Conservation (phyloP, 2,797 vertebrate genomes). For the Coendou prehensilis region DNA sequence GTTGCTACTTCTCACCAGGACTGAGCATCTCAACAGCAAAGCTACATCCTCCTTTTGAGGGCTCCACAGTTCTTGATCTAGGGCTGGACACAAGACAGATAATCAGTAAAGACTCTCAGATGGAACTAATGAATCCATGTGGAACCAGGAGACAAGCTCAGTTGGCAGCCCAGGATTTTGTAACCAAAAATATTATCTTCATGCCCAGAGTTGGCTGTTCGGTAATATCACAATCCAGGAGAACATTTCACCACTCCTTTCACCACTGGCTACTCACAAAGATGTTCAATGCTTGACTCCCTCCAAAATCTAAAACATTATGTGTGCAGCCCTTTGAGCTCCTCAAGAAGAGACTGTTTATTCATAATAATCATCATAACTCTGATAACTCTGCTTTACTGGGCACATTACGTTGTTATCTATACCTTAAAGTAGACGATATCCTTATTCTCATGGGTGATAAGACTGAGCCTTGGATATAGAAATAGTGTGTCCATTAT, state of each 20-base stretch:
- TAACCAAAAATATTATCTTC: not conserved
- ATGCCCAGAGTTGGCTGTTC: not conserved
- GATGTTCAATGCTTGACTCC: not conserved
- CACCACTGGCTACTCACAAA: not conserved
- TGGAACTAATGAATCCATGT: not conserved
- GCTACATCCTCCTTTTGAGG: not conserved
- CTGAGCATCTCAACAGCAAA: not conserved
- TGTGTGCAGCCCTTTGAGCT: not conserved
- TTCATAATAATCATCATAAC: not conserved
- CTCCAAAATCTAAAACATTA: not conserved
- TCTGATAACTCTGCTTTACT: not conserved
- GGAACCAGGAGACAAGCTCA: not conserved
- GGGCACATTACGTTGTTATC: not conserved
- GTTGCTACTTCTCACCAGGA: not conserved
- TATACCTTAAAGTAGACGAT: not conserved
- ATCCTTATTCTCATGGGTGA: not conserved
- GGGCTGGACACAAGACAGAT: not conserved
- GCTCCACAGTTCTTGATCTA: not conserved
- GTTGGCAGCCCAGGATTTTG: not conserved
- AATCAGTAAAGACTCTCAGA: not conserved
- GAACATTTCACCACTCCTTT: not conserved
- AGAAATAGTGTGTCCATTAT: not conserved
- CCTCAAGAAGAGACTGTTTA: not conserved
- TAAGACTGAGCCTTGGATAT: not conserved
- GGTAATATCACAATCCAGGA: not conserved